Base-by-base conservation (phyloP, 2,797 vertebrate species). In the Melanogrammus aeglefinus region DNA sequence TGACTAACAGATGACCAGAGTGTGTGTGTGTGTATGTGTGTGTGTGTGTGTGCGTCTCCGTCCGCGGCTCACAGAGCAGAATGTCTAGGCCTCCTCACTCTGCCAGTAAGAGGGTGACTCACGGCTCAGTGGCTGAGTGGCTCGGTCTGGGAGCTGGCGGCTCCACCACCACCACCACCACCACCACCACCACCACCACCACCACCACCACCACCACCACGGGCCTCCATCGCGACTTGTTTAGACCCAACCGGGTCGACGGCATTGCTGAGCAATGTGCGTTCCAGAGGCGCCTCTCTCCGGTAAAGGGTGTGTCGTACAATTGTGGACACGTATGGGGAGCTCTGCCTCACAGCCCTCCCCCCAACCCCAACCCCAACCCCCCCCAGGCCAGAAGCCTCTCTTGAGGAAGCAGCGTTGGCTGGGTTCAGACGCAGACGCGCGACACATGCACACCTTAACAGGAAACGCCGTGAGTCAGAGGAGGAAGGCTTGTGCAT, bases 81-180 rank as follows among this genome's bases (percentile, higher is more conserved):
- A 75, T 75, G 73, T 77, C 44, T 39, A 2, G 80, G 86, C 90
- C 86, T 91, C 86, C 88, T 78, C 27, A 74, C 76, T 82, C 57
- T 91, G 84, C 90, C 91, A 81, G 90, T 88, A 92, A 92, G 83
- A 79, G 75, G 44, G 82, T 92, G 91, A 93, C 77, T 93, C 90
- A 89, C 78, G 71, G 41, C 78, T 85, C 83, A 90, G 79, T 85
- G 21, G 12, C 36, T 77, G 83, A 80, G 29, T 36, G 71, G 41
- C 77, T 85, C 83, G 29, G 66, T 71, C 78, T 75, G 80, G 81
- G 82, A 79, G 38, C 12, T 36, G 2, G 14, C 73, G 77, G 73
- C 44, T 80, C n/a, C 10, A 41, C 16, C 44, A 7, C 29, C 29
- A 29, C 29, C 29, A 29, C 29, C 29, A 29, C 29, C 29, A 29